Evolutionary conservation across 2,888 invertebrate species (phyloP).

Genomic region (Selenia dentaria): DNA sequence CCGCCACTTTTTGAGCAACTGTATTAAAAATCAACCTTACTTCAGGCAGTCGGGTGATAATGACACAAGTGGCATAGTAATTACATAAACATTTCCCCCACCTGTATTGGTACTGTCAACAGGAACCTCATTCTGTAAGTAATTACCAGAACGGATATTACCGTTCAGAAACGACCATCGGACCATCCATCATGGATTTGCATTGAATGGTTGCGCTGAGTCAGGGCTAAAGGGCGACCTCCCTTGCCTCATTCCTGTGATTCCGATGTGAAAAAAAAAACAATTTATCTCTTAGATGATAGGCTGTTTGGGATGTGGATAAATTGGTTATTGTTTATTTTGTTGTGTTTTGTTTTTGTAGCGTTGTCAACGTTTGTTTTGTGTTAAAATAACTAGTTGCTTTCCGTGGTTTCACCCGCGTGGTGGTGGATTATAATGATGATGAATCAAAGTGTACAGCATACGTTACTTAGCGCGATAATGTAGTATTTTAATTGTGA

Average conservation of each 20-base stretch:
- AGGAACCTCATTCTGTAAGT: constrained; percentile 32
- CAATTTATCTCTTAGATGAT: constrained; percentile 8
- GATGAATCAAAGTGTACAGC: too few species aligned
- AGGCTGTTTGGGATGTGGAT: constrained; percentile 6
- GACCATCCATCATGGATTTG: constrained; percentile 32
- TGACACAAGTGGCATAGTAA: too few species aligned
- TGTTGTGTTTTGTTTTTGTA: background rate
- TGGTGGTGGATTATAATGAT: too few species aligned
- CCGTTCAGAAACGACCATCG: constrained; percentile 22
- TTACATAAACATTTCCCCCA: background rate
- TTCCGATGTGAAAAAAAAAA: constrained; percentile 2
- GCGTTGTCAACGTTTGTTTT: background rate
- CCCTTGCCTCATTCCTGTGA: constrained; percentile 6
- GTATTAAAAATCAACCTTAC: too few species aligned
- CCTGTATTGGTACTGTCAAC: constrained; percentile 14
- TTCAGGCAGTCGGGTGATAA: too few species aligned
- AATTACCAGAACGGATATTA: constrained; percentile 34
- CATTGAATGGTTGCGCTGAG: constrained; percentile 29
- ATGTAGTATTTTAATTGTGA: too few species aligned
- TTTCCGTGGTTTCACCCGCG: too few species aligned
- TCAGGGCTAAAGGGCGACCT: constrained; percentile 23
- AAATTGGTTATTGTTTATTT: constrained; percentile 8
- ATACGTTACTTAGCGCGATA: too few species aligned
- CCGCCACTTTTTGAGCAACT: too few species aligned
- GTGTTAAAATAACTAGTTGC: too few species aligned